Conservation (phyloP, 2,888 invertebrate genomes). For the Rhagium mordax region DNA sequence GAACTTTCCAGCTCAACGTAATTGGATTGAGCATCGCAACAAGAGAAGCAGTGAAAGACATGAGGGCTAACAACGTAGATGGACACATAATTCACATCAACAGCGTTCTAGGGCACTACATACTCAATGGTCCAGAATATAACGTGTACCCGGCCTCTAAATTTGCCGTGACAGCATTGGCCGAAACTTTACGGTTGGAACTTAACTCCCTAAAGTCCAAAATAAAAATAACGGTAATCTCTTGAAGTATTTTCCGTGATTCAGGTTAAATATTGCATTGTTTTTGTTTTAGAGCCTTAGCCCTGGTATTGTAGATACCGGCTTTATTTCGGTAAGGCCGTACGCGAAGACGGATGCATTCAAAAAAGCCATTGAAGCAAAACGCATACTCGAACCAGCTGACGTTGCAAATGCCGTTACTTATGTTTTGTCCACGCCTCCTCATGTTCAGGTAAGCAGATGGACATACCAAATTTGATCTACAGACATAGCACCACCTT, state of each 20-base stretch:
- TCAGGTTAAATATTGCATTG: neutral
- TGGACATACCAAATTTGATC: no score
- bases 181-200: conserved; percentile 50
- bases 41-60: conserved; percentile 45
- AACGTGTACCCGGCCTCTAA: conserved; percentile 52
- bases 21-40: conserved; percentile 25
- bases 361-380: neutral
- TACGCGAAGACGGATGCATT: neutral
- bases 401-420: neutral
- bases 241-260: neutral
- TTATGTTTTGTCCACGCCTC: conserved; percentile 56
- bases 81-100: conserved; percentile 52
- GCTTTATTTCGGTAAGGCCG: neutral
- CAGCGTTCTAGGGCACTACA: conserved; percentile 45
- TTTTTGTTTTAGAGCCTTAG: conserved; percentile 54
- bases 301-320: conserved; percentile 42
- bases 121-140: conserved; percentile 26
- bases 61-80: conserved; percentile 42
- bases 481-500: no score
- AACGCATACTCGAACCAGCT: no score
- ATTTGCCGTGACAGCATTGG: conserved; percentile 49
- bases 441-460: conserved; percentile 58
- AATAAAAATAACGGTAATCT: conserved; percentile 51
- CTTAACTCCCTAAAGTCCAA: conserved; percentile 40
- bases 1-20: conserved; percentile 37